phyloP scores from a whole-genome alignment of 2,888 invertebrate genomes.

The Apamea epomidion region DNA sequence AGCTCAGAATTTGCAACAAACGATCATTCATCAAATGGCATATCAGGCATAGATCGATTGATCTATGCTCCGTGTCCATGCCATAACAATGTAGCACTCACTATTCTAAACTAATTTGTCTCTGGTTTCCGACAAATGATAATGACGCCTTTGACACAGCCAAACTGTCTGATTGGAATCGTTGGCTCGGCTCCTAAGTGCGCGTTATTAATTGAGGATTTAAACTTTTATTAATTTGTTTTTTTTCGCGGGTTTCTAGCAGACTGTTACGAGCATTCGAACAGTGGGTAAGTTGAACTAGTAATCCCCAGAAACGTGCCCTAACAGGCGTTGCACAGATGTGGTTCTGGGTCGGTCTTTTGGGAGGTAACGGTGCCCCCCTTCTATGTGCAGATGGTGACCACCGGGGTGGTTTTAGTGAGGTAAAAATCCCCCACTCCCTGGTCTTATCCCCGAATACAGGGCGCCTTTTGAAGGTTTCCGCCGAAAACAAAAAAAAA shows the following conservation, averaged over 20 bases:
- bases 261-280: neutral
- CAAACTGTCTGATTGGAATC: conserved; percentile 44
- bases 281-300: neutral
- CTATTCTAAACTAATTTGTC: conserved; percentile 33
- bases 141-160: conserved; percentile 16
- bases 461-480: no score
- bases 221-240: conserved; percentile 13
- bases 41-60: neutral
- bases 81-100: neutral
- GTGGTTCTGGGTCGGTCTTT: neutral
- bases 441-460: no score
- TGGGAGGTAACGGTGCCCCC: neutral
- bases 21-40: neutral
- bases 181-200: conserved; percentile 40
- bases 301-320: neutral
- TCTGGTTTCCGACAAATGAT: conserved; percentile 26
- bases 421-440: neutral
- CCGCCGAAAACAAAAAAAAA: no score
- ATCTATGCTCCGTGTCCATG: neutral
- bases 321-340: neutral
- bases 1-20: neutral
- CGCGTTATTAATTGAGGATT: conserved; percentile 30
- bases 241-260: neutral
- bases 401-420: neutral
- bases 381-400: neutral